phyloP scores from a whole-genome alignment of 2,888 invertebrate genomes.

The Euspilapteryx auroguttella region DNA sequence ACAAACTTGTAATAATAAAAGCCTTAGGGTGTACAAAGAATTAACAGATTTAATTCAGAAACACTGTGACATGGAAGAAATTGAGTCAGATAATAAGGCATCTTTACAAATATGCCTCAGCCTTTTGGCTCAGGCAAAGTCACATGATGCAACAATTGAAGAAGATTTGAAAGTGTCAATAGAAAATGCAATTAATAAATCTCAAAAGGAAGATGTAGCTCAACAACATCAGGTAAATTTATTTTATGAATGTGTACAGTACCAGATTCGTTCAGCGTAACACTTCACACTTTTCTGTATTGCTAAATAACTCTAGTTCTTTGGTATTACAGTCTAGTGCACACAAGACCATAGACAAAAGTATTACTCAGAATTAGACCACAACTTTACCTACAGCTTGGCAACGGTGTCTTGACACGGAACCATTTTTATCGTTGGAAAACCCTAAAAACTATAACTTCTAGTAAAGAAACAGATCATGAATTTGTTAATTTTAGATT shows the following conservation, averaged over 20 bases:
- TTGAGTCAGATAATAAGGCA: conserved; percentile 15
- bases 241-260: not conserved
- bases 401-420: too few relatives aligned
- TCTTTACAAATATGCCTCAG: conserved; percentile 19
- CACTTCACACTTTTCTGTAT: too few relatives aligned
- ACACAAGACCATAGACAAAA: too few relatives aligned
- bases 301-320: too few relatives aligned
- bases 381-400: too few relatives aligned
- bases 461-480: too few relatives aligned
- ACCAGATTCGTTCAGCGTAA: too few relatives aligned
- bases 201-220: conserved; percentile 60
- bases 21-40: conserved; percentile 27
- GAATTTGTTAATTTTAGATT: too few relatives aligned
- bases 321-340: too few relatives aligned
- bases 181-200: conserved; percentile 55
- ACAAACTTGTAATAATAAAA: conserved; percentile 14
- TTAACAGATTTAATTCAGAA: conserved; percentile 24
- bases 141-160: conserved; percentile 25
- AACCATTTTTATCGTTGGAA: too few relatives aligned
- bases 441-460: too few relatives aligned
- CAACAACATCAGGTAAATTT: conserved; percentile 50
- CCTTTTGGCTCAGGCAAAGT: conserved; percentile 15
- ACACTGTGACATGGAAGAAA: conserved; percentile 11
- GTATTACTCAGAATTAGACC: too few relatives aligned
- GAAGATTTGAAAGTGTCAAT: conserved; percentile 48